A percentile compares a stretch with the other conserved stretches of the same genome.
Conservation (phyloP, 2,113 vertebrate species). For the Sinocyclocheilus anshuiensis region DNA sequence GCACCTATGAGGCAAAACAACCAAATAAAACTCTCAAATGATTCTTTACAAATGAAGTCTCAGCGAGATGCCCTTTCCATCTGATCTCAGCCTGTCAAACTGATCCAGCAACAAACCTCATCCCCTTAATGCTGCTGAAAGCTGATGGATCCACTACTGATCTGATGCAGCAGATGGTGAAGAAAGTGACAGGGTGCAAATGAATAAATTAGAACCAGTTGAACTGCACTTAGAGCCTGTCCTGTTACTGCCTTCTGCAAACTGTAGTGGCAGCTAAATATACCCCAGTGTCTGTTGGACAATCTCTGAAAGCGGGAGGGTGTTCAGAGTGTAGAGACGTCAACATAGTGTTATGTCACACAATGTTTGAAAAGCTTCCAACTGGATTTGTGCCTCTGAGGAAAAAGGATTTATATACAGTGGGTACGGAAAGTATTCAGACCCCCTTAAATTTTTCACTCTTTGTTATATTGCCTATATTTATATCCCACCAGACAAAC, state of each 20-base stretch:
- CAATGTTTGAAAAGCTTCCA: constrained; percentile 17
- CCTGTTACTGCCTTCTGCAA: constrained; percentile 15
- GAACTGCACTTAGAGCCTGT: constrained; percentile 17
- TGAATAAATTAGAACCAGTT: constrained; percentile 47
- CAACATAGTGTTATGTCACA: constrained; percentile 20
- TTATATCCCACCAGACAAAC: constrained; percentile 9
- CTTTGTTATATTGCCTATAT: background rate
- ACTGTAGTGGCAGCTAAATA: constrained; percentile 38
- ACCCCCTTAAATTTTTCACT: no score
- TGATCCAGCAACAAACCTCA: constrained; percentile 5
- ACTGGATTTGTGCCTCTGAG: background rate
- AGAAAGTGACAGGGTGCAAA: constrained; percentile 39
- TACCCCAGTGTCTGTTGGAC: constrained; percentile 6
- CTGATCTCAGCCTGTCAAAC: constrained; percentile 11
- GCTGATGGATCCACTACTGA: constrained; percentile 29
- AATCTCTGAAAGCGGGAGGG: background rate
- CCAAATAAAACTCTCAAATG: constrained; percentile 5
- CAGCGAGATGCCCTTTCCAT: background rate
- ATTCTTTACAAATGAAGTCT: constrained; percentile 2
- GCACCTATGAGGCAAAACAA: background rate
- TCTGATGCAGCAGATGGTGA: constrained; percentile 24
- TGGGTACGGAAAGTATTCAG: no score
- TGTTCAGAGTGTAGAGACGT: constrained; percentile 4
- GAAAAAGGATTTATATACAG: constrained; percentile 19
- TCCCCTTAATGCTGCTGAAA: constrained; percentile 26